Conservation (phyloP, 2,797 vertebrate species). For the Alectoris magna region DNA sequence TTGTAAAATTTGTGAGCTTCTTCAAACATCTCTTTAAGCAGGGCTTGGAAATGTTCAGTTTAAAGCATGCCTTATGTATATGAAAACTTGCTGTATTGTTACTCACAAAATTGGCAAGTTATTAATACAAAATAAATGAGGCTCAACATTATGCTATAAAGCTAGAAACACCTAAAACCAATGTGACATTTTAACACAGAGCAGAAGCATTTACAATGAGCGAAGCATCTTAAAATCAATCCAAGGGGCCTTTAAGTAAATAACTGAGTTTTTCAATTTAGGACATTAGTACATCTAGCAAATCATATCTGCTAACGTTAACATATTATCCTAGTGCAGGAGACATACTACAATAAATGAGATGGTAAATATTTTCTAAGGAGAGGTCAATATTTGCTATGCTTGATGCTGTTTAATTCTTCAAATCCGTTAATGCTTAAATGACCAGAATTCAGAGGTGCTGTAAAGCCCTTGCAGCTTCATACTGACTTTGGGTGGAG, state of each 20-base stretch:
- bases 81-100: not conserved
- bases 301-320: slow-evolving; percentile 55
- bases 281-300: slow-evolving; percentile 39
- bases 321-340: slow-evolving; percentile 31
- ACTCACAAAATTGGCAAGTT: slow-evolving; percentile 40
- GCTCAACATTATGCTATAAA: slow-evolving; percentile 46
- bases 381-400: slow-evolving; percentile 68
- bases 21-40: slow-evolving; percentile 11
- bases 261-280: slow-evolving; percentile 51
- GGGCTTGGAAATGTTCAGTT: not conserved
- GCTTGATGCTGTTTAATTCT: slow-evolving; percentile 60
- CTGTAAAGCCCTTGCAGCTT: not conserved
- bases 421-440: slow-evolving; percentile 55
- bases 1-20: not conserved
- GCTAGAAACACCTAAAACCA: slow-evolving; percentile 26
- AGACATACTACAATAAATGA: slow-evolving; percentile 50
- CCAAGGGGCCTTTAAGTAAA: slow-evolving; percentile 30
- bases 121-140: slow-evolving; percentile 52
- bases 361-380: slow-evolving; percentile 66
- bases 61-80: not conserved
- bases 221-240: slow-evolving; percentile 43
- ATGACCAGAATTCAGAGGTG: slow-evolving; percentile 7
- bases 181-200: slow-evolving; percentile 32
- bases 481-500: not conserved
- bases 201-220: not conserved